Conservation (phyloP, 1,140 invertebrate genomes). For the Drosophila ironensis region DNA sequence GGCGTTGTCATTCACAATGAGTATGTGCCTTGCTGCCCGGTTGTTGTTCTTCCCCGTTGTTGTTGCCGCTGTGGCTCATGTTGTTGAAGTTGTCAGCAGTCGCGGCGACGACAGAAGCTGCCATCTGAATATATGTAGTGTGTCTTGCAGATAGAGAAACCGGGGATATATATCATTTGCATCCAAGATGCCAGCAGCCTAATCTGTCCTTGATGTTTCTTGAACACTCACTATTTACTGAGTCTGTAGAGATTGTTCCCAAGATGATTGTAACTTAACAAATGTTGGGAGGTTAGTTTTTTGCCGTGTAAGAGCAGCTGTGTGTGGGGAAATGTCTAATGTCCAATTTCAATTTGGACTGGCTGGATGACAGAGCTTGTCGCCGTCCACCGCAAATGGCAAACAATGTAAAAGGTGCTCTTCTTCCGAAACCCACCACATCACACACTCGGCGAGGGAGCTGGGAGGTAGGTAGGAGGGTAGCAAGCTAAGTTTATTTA, state of each 20-base stretch:
- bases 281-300: no score
- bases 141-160: background rate
- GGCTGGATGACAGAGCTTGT: slow-evolving; percentile 37
- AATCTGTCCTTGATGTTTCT: no score
- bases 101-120: slow-evolving; percentile 52
- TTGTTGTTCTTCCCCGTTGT: slow-evolving; percentile 9
- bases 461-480: background rate
- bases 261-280: no score
- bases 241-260: no score
- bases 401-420: slow-evolving; percentile 56
- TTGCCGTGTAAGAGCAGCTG: slow-evolving; percentile 2
- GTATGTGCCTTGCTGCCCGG: slow-evolving; percentile 38
- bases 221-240: no score
- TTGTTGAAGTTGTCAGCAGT: slow-evolving; percentile 53
- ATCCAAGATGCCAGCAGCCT: no score
- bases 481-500: slow-evolving; percentile 72
- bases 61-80: background rate
- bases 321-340: slow-evolving; percentile 63
- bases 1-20: slow-evolving; percentile 80
- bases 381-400: slow-evolving; percentile 47
- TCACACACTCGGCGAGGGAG: slow-evolving; percentile 28
- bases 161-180: background rate
- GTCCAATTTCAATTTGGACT: slow-evolving; percentile 78
- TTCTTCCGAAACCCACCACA: background rate
- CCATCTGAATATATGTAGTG: slow-evolving; percentile 46